Percentiles rank a stretch among this genome's conserved stretches.
Conservation (phyloP, 1,140 invertebrate species). For the Drosophila malerkotliana region DNA sequence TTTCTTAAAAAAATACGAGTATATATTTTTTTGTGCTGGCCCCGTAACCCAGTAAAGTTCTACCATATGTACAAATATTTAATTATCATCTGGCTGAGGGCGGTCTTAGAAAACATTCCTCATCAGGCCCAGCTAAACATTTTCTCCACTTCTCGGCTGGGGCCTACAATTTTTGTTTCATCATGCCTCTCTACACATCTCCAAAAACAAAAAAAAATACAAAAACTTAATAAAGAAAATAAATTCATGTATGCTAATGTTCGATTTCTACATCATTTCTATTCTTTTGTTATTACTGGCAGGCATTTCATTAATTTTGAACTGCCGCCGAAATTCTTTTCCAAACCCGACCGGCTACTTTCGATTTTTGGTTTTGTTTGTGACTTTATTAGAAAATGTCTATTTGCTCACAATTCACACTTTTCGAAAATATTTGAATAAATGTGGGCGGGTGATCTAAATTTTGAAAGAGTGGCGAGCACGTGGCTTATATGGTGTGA, state of each 20-base stretch:
- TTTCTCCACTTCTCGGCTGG: conserved; percentile 20
- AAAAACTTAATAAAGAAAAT: conserved; percentile 6
- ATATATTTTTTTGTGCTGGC: conserved; percentile 37
- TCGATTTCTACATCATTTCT: conserved; percentile 16
- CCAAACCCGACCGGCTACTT: conserved; percentile 50
- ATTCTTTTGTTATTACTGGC: conserved; percentile 28
- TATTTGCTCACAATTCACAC: conserved; percentile 18
- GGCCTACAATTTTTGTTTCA: conserved; percentile 48
- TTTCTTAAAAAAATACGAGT: neutral
- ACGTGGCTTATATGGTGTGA: conserved; percentile 37
- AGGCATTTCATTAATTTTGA: conserved; percentile 60
- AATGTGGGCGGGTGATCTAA: conserved; percentile 20
- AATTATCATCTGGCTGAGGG: conserved; percentile 58
- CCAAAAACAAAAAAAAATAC: neutral
- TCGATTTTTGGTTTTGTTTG: conserved; percentile 59
- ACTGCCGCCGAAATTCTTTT: conserved; percentile 57
- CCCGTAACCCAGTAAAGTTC: conserved; percentile 71
- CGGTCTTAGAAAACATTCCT: conserved; percentile 38
- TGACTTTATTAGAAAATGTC: conserved; percentile 42
- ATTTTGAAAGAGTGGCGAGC: conserved; percentile 25
- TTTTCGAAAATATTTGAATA: conserved; percentile 18
- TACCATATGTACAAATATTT: conserved; percentile 73
- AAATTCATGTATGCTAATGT: conserved; percentile 72
- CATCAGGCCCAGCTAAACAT: conserved; percentile 32
- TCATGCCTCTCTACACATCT: conserved; percentile 42